phyloP scores from a whole-genome alignment of 1,140 invertebrate genomes.

The Archegozetes longisetosus region DNA sequence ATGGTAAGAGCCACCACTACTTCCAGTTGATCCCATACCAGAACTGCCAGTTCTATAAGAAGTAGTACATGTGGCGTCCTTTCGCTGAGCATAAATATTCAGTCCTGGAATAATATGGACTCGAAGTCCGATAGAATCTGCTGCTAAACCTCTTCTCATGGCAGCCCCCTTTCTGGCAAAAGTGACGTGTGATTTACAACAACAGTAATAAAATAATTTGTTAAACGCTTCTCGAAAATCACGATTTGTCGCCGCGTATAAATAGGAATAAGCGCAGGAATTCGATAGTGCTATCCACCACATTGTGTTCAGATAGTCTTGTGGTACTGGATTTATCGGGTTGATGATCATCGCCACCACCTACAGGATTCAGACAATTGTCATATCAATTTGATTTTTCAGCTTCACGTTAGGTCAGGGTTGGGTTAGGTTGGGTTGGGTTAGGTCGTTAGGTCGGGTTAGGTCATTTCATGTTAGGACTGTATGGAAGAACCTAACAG shows the following conservation, averaged over 20 bases:
- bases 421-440: too few relatives aligned
- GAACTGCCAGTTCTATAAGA: background rate
- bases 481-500: too few relatives aligned
- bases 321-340: conserved; percentile 27
- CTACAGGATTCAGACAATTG: background rate
- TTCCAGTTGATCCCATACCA: background rate
- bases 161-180: conserved; percentile 27
- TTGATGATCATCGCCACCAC: conserved; percentile 4
- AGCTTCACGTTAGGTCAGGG: too few relatives aligned
- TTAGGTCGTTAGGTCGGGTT: too few relatives aligned
- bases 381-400: too few relatives aligned
- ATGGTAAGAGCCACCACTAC: background rate
- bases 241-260: conserved; percentile 46
- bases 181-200: conserved; percentile 57
- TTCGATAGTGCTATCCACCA: conserved; percentile 51
- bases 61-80: conserved; percentile 10
- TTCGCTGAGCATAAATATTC: conserved; percentile 41
- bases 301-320: conserved; percentile 41
- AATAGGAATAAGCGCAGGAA: conserved; percentile 45
- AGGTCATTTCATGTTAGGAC: too few relatives aligned
- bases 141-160: background rate
- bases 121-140: conserved; percentile 29
- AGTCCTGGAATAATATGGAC: conserved; percentile 59
- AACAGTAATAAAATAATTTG: conserved; percentile 63
- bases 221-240: conserved; percentile 56